Evolutionary conservation across 2,797 vertebrate genomes (phyloP), one percentile per base, ranked within the genome.

Genomic region (Arrhamphus sclerolepis): DNA sequence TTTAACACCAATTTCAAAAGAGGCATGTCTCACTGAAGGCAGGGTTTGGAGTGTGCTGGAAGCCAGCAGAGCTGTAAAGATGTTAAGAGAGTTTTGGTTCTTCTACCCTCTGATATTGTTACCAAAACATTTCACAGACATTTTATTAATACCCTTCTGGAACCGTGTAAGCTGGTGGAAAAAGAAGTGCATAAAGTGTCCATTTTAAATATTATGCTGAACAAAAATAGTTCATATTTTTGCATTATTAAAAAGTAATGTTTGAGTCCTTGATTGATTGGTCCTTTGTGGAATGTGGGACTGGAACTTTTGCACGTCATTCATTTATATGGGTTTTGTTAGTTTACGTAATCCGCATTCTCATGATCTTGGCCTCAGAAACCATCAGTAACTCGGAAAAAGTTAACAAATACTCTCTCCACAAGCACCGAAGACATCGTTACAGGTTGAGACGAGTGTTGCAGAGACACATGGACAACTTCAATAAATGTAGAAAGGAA

Each of bases 241-340:
- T 49, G 55, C 43, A 49, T 50, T 56, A 7, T 60, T 14, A 59
- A 58, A 39, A 5, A 40, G 7, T 50, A 22, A 72, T 17, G 17
- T 67, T 54, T 48, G 18, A 46, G 24, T 39, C 2, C 17, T 17
- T 62, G 50, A 70, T 56, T 57, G 28, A 76, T 55, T 49, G 26
- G 22, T 68, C 22, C n/a, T 18, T 46, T 16, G 22, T 48, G 13
- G 17, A 43, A 63, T 13, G 10, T 44, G 22, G 21, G 48, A 40
- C 16, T 60, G 21, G 26, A 64, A 46, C 52, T 29, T 42, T 53
- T n/a, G 17, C 42, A 50, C 39, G 6, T 61, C 61, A 74, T 66
- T 67, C n/a, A 38, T 34, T 56, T 46, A 22, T 43, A 28, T 49
- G 31, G 50, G 19, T 56, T 22, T 16, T 59, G 6, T 51, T 54